These are phyloP conservation scores for Cancer borealis DNA, from an alignment of 2,888 invertebrate genomes.

Conservation along the genomic window DNA sequence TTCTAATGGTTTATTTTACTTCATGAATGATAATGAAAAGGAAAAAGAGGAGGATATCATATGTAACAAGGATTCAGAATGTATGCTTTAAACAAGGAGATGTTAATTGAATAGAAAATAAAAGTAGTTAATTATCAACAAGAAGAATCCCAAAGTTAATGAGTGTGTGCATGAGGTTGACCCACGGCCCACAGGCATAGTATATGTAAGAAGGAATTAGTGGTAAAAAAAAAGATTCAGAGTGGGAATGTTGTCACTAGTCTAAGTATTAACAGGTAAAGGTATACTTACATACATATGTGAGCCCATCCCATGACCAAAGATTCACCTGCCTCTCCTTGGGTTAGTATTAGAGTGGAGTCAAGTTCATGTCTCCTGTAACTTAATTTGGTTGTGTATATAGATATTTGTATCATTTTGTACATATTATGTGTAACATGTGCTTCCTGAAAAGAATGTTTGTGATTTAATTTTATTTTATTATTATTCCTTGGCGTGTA, in stretches of 20 bases:
- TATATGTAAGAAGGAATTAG: neutral
- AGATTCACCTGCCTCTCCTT: slow-evolving; percentile 27
- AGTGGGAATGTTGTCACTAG: neutral
- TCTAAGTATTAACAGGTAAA: neutral
- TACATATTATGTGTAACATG: slow-evolving; percentile 31
- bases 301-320: slow-evolving; percentile 23
- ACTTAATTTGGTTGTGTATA: neutral
- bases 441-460: slow-evolving; percentile 7
- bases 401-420: neutral
- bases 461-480: neutral
- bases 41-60: neutral
- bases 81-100: neutral
- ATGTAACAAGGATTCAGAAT: neutral
- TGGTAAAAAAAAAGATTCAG: neutral
- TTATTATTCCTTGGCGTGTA: neutral
- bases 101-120: neutral
- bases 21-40: neutral
- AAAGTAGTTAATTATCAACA: neutral
- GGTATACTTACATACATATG: neutral
- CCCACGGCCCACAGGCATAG: neutral
- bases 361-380: neutral
- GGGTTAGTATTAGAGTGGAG: neutral
- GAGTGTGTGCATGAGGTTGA: neutral
- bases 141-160: neutral
- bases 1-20: neutral